Evolutionary conservation across 2,797 vertebrate species (phyloP).

Genomic region (Ceryle rudis): DNA sequence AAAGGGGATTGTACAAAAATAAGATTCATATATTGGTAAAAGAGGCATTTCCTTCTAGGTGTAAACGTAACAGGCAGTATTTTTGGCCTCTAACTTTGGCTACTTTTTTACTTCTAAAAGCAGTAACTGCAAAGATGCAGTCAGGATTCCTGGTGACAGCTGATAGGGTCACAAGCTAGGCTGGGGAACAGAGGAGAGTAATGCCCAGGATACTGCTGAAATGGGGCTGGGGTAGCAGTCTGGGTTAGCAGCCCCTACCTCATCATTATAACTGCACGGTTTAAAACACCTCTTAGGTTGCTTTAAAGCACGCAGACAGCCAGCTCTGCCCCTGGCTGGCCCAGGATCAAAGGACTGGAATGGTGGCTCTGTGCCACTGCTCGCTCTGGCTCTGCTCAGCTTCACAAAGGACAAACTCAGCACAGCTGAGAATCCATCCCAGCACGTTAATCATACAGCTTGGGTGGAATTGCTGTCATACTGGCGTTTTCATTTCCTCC

Average conservation of each 20-base stretch:
- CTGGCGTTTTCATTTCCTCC: constrained; percentile 27
- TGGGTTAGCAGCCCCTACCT: background rate
- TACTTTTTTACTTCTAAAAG: background rate
- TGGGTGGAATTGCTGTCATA: constrained; percentile 26
- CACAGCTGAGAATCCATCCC: constrained; percentile 70
- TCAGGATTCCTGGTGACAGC: background rate
- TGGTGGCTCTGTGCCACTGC: constrained; percentile 52
- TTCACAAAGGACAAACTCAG: constrained; percentile 1
- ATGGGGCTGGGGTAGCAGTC: background rate
- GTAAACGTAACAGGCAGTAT: background rate
- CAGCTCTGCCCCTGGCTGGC: constrained; percentile 45
- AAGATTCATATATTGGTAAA: background rate
- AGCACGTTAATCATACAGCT: constrained; percentile 32
- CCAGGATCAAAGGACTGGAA: constrained; percentile 46
- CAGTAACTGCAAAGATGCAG: background rate
- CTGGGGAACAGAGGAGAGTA: background rate
- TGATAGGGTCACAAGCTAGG: background rate
- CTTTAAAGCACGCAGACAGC: background rate
- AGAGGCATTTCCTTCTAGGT: background rate
- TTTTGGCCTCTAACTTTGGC: background rate
- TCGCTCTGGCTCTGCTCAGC: constrained; percentile 52
- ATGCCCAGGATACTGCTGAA: background rate
- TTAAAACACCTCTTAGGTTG: constrained; percentile 19
- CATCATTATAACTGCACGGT: background rate
- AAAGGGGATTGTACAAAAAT: background rate